Base-by-base conservation (phyloP, 2,888 invertebrate genomes). In the Cheilosia grossa region DNA sequence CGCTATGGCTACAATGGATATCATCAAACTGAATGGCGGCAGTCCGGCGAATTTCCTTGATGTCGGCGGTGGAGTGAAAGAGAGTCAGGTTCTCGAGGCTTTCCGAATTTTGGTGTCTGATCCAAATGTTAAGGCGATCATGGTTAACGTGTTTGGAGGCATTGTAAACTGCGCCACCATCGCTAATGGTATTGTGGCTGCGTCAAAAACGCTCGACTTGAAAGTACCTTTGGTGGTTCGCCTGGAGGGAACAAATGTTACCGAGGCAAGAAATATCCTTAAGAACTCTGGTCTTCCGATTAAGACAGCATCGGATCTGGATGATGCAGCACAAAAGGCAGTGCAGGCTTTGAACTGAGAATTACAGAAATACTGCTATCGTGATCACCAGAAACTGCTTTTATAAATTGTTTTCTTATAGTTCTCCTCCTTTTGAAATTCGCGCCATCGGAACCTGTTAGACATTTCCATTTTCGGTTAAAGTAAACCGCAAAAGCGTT, bases 1-100 rank as follows among this genome's bases (percentile, higher is more conserved):
- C 67, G 99, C 99, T 4, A 99, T 99, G 99, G 99, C 99, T 2
- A 99, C 99, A 7, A 99, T 99, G 99, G 99, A 99, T 91, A 98
- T 99, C 47, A 99, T 99, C 86, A 98, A 97, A 90, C 93, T 99
- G 47, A 96, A 98, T 92, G 99, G 99, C 19, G 99, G 99, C 15
- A 95, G 94, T 88, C 99, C 99, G 9, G 99, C 99, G 0, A 99
- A 99, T 92, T 99, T 99, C 93, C 93, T 99, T 61, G 99, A 99
- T 91, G 97, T 99, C 59, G 99, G 99, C 24, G 99, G 99, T 69
- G 95, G 96, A 77, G 99, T 99, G 0, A 97, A 97, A 73, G 98
- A 99, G 90, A 94, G 96, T 24, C 99, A 99, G 93, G 99, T 99
- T 0, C 94, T 95, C 73, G 96, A 98, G 88, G 99, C 99, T 2